Percentiles rank a stretch among this genome's conserved stretches.
These are phyloP conservation scores for Lasaia peninsularis DNA, from an alignment of 1,140 invertebrate genomes.

Conservation along the genomic window DNA sequence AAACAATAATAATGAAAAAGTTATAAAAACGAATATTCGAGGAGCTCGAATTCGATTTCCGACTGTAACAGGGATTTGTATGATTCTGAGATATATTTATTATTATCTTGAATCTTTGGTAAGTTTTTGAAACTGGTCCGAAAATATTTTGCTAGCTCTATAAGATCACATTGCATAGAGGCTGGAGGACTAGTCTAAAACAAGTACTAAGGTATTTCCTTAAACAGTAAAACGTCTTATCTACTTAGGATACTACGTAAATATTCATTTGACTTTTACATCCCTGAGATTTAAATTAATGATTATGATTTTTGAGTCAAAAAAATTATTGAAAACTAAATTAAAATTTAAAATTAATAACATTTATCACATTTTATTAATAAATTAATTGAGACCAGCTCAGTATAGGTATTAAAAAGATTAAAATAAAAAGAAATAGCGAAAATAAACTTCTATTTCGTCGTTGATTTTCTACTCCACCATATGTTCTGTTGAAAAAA, in stretches of 20 bases:
- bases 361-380: neutral
- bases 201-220: conserved; percentile 19
- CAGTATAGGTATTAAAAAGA: conserved; percentile 27
- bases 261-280: neutral
- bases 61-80: no score
- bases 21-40: no score
- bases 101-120: no score
- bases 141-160: conserved; percentile 50
- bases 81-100: no score
- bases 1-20: no score
- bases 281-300: conserved; percentile 8
- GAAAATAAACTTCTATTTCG: conserved; percentile 22
- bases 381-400: conserved; percentile 48
- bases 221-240: conserved; percentile 19
- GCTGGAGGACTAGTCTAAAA: conserved; percentile 42
- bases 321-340: neutral
- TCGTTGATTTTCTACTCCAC: conserved; percentile 43
- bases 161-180: conserved; percentile 66
- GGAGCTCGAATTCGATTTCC: no score
- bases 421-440: conserved; percentile 24
- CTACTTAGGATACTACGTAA: conserved; percentile 15
- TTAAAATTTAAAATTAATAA: conserved; percentile 1
- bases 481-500: conserved; percentile 59
- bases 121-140: conserved; percentile 34
- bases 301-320: conserved; percentile 1